phyloP scores from a whole-genome alignment of 2,113 vertebrate genomes.

The Setophaga coronata region DNA sequence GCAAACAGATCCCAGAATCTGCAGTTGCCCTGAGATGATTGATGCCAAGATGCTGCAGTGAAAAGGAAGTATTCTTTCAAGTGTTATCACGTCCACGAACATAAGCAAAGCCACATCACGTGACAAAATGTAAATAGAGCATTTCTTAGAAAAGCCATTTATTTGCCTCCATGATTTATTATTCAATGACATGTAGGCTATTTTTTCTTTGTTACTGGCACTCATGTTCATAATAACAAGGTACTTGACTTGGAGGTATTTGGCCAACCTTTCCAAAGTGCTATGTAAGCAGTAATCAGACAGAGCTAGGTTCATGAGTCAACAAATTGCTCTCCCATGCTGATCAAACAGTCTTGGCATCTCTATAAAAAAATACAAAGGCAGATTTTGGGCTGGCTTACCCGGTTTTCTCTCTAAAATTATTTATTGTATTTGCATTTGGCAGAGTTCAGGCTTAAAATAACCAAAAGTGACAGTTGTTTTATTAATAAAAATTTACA shows the following conservation, averaged over 20 bases:
- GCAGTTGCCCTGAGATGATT: not conserved
- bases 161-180: constrained; percentile 40
- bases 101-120: not conserved
- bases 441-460: constrained; percentile 47
- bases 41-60: constrained; percentile 17
- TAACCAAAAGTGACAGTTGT: constrained; percentile 44
- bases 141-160: constrained; percentile 32
- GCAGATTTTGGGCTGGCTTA: constrained; percentile 36
- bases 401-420: constrained; percentile 21
- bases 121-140: constrained; percentile 41
- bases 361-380: constrained; percentile 38
- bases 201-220: constrained; percentile 42
- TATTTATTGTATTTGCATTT: constrained; percentile 61
- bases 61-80: not conserved
- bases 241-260: constrained; percentile 58
- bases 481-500: constrained; percentile 50
- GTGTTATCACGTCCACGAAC: not conserved
- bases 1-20: constrained; percentile 31
- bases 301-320: not conserved
- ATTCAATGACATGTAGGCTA: constrained; percentile 14
- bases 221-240: constrained; percentile 34
- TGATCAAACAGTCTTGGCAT: constrained; percentile 52
- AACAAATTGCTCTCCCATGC: constrained; percentile 52
- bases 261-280: constrained; percentile 34
- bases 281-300: constrained; percentile 56